Evolutionary conservation across 2,888 invertebrate genomes (phyloP), one percentile per base, ranked within the genome.

Genomic region (Argyresthia goedartella): DNA sequence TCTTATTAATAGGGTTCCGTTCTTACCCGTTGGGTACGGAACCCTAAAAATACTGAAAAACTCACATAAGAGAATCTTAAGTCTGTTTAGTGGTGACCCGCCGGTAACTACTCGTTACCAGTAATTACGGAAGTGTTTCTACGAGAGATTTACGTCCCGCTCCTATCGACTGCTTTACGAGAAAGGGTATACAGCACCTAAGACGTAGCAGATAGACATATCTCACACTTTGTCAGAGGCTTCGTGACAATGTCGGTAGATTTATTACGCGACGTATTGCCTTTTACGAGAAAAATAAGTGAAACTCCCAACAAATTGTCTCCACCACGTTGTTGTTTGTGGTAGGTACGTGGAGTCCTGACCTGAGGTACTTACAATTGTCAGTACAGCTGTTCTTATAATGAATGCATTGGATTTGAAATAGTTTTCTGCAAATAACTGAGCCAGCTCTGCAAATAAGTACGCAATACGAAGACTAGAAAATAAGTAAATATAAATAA

Each of bases 51-150:
- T 25, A 25, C 25, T 25, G 25, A 25, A 6, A 25, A 25, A 25
- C 25, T 2, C 2, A 25, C 6, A 25, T 25, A 25, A 4, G 25
- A 25, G 25, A 4, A 25, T 2, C 6, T 25, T 25, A 25, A 25
- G 25, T 25, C 25, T 25, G 6, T 2, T 25, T 4, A 25, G 25
- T 25, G 56, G 58, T 60, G 59, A 61, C 58, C 55, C 57, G 54
- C 58, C 61, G 60, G 59, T 64, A 67, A 67, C 64, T 62, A 65
- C 61, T 62, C 60, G 44, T 51, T 51, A 51, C 42, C 42, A 36
- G 64, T 67, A 67, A 67, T 66, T 66, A 61, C 63, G 66, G 66
- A 69, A 66, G 62, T 59, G 60, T 57, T 33, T 41, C 42, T 15
- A n/a, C 10, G 50, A 50, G 39, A 63, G 66, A 67, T 66, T 68